Conservation (phyloP, 1,140 invertebrate genomes). For the Zaprionus gabonicus region DNA sequence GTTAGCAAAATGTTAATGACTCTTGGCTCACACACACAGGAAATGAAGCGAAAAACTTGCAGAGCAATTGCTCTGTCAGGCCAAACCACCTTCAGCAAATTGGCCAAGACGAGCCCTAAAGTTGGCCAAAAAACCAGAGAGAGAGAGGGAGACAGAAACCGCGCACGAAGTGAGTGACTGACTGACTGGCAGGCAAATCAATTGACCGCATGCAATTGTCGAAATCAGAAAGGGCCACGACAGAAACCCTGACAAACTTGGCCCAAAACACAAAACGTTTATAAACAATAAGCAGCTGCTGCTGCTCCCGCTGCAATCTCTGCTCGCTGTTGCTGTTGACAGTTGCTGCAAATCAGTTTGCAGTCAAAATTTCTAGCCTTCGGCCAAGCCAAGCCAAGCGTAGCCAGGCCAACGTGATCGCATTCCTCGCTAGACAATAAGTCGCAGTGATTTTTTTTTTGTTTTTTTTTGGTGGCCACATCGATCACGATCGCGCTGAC, state of each 20-base stretch:
- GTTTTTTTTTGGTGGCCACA: conserved; percentile 48
- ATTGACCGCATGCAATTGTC: conserved; percentile 31
- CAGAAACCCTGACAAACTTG: conserved; percentile 26
- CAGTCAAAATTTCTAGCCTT: conserved; percentile 55
- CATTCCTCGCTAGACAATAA: conserved; percentile 67
- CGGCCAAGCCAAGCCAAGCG: conserved; percentile 22
- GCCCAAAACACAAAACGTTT: conserved; percentile 24
- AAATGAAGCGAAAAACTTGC: conserved; percentile 24
- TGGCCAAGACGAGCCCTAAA: conserved; percentile 1
- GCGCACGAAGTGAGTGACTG: conserved; percentile 9
- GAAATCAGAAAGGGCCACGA: conserved; percentile 42
- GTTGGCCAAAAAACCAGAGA: background rate
- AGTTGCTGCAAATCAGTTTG: conserved; percentile 67
- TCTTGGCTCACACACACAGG: conserved; percentile 32
- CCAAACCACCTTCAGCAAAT: conserved; percentile 4
- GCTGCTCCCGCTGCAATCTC: conserved; percentile 1
- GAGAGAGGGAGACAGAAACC: conserved; percentile 3
- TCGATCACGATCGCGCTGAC: conserved; percentile 70
- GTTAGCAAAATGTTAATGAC: conserved; percentile 63
- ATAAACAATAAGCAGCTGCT: conserved; percentile 48
- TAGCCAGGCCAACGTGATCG: conserved; percentile 50
- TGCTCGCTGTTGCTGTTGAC: conserved; percentile 48
- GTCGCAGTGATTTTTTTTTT: conserved; percentile 12
- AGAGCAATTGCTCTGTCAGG: background rate
- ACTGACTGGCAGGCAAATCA: conserved; percentile 43